phyloP scores from a whole-genome alignment of 2,113 vertebrate species.

The Thryonomys swinderianus region DNA sequence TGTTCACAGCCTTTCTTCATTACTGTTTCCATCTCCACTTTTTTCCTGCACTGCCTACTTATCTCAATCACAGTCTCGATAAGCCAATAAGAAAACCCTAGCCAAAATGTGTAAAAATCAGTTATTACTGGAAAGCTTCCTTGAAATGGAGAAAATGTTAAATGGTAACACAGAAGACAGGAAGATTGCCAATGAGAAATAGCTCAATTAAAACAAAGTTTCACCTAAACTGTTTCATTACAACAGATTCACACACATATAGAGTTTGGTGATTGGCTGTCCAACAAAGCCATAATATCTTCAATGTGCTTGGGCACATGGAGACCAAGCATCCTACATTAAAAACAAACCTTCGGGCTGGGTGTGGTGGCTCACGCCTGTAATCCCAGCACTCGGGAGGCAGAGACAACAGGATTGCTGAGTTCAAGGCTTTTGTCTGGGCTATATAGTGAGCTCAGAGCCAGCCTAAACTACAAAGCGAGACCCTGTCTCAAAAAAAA shows the following conservation, averaged over 20 bases:
- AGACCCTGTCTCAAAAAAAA: no score
- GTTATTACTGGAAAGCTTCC: not conserved
- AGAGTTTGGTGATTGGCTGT: not conserved
- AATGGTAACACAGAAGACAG: not conserved
- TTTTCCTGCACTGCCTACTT: not conserved
- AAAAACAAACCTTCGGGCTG: no score
- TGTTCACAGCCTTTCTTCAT: not conserved
- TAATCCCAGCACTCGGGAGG: no score
- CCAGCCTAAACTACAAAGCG: no score
- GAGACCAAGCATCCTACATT: not conserved
- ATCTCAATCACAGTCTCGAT: not conserved
- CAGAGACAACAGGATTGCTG: no score
- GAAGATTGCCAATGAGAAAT: not conserved
- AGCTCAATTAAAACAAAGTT: not conserved
- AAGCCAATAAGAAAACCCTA: not conserved
- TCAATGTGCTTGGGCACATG: not conserved
- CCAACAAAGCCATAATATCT: not conserved
- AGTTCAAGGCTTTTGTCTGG: no score
- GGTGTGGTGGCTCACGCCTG: no score
- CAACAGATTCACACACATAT: not conserved
- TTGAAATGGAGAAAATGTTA: not conserved
- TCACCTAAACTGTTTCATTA: not conserved
- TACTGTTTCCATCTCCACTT: not conserved
- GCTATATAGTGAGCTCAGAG: no score
- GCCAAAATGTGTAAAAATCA: not conserved